Base-by-base conservation (phyloP, 1,140 invertebrate species). In the Hylaeus volcanicus region DNA sequence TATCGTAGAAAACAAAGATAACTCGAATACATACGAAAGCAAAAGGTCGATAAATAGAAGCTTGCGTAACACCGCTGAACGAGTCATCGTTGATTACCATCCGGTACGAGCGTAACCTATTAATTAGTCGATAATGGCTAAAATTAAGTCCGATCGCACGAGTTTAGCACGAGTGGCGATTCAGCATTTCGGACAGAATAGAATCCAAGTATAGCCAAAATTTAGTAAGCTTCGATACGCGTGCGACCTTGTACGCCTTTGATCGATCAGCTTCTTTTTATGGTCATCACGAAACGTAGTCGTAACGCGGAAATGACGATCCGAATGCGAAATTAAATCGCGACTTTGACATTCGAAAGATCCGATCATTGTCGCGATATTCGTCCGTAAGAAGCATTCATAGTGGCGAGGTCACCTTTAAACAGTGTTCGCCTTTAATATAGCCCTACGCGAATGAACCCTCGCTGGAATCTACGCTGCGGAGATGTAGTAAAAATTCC, bases 401-500 rank as follows among this genome's bases (percentile, higher is more conserved):
- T 53, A 53, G 53, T 60, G 51, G 65, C 55, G 14, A 72, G 85
- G 41, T 88, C 87, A 48, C 61, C 88, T 90, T 90, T 90, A 90
- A 89, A 82, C 84, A 45, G 39, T 61, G 83, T 65, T 90, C 86
- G 55, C 74, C 90, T 90, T 90, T 90, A 90, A 91, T 76, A 66
- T 79, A 79, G 66, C 71, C 74, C 83, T 75, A 71, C 82, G 26
- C n/a, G 51, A 51, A 79, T 73, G 74, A 85, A 89, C 86, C 86
- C 87, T 88, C 86, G 78, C 83, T 75, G 88, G 81, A 79, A 85
- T 81, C 86, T 60, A 70, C 74, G 68, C 81, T 66, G 65, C 79
- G 83, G 83, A 74, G 84, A 88, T 72, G 74, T 82, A 79, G 88
- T 88, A 89, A 90, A 90, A 90, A 91, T 91, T 90, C 84, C 86